Conservation (phyloP, 1,140 invertebrate genomes). For the Druon quercuslanigerum region DNA sequence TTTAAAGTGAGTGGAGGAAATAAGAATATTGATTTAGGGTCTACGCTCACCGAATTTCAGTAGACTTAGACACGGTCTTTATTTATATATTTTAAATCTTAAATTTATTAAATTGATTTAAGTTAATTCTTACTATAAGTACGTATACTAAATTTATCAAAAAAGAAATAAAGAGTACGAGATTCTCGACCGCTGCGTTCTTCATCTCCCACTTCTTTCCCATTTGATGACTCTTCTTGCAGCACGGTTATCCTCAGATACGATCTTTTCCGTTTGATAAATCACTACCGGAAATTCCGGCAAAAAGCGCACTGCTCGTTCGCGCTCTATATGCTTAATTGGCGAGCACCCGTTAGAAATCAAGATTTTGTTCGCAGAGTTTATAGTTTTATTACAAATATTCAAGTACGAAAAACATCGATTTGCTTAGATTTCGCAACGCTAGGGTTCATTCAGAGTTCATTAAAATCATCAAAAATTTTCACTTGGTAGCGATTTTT, state of each 20-base stretch:
- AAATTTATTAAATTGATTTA: too few species aligned
- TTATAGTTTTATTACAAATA: not conserved
- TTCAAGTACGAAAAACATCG: not conserved
- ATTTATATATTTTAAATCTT: too few species aligned
- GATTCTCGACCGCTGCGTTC: slow-evolving; percentile 40
- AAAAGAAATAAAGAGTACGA: not conserved
- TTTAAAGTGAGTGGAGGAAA: too few species aligned
- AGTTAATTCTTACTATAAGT: too few species aligned
- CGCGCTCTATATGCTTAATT: slow-evolving; percentile 71
- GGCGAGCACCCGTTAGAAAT: slow-evolving; percentile 43
- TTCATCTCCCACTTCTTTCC: slow-evolving; percentile 42
- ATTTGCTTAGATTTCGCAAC: too few species aligned
- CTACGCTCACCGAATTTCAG: too few species aligned
- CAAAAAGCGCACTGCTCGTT: slow-evolving; percentile 66
- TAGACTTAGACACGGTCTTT: too few species aligned
- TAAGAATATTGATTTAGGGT: too few species aligned
- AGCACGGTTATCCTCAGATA: slow-evolving; percentile 59
- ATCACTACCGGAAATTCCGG: slow-evolving; percentile 73
- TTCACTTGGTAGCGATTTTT: too few species aligned
- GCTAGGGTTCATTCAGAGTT: too few species aligned
- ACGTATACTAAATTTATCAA: too few species aligned
- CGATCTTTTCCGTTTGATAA: slow-evolving; percentile 74
- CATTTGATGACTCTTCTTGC: slow-evolving; percentile 63
- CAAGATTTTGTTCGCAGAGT: not conserved
- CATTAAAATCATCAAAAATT: too few species aligned